Conservation (phyloP, 2,888 invertebrate genomes). For the Nezara viridula region DNA sequence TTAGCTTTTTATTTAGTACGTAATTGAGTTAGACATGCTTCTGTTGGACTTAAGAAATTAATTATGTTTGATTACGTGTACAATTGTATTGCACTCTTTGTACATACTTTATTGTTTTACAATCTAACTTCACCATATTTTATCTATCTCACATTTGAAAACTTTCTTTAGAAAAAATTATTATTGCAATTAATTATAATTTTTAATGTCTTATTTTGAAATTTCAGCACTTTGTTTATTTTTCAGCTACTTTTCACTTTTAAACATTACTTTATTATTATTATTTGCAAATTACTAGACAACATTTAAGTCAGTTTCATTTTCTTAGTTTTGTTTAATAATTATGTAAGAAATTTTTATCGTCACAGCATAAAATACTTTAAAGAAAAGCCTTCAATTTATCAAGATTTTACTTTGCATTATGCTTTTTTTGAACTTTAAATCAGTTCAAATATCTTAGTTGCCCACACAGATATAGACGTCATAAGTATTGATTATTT, state of each 20-base stretch:
- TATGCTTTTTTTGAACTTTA: neutral
- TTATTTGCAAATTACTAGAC: neutral
- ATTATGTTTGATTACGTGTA: neutral
- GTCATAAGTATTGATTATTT: neutral
- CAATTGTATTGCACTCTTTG: conserved; percentile 2
- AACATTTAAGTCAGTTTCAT: neutral
- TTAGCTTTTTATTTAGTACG: neutral
- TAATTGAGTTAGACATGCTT: neutral
- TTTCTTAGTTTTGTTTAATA: neutral
- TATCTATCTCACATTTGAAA: neutral
- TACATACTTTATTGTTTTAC: neutral
- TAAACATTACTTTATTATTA: neutral
- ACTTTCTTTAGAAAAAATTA: neutral
- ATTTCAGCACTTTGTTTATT: neutral
- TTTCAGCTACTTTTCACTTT: neutral
- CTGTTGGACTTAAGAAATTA: neutral
- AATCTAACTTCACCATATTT: neutral
- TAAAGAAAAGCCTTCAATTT: neutral
- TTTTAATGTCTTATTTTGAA: neutral
- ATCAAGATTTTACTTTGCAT: neutral
- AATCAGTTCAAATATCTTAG: neutral
- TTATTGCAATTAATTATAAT: neutral
- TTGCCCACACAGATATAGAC: neutral
- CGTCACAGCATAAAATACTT: neutral
- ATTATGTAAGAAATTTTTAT: neutral